Conservation (phyloP, 2,888 invertebrate genomes). For the Venusia cambrica region DNA sequence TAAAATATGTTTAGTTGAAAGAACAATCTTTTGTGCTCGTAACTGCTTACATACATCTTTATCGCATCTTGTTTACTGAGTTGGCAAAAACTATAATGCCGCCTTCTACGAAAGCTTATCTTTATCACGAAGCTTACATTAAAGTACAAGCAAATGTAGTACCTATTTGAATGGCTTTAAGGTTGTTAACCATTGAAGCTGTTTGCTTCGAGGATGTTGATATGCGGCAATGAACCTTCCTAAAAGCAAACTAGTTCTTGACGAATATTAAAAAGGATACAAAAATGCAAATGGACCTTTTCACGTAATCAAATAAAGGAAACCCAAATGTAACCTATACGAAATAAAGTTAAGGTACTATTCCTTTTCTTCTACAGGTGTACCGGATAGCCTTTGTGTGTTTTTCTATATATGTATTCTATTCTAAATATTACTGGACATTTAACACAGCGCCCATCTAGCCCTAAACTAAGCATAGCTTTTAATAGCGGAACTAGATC, state of each 20-base stretch:
- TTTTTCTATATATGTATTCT: too few relatives aligned
- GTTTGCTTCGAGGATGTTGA: conserved; percentile 23
- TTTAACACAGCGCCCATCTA: too few relatives aligned
- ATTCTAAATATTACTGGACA: too few relatives aligned
- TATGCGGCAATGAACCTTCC: conserved; percentile 61
- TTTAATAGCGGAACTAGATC: too few relatives aligned
- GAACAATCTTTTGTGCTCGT: conserved; percentile 7
- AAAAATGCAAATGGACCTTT: too few relatives aligned
- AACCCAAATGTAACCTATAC: too few relatives aligned
- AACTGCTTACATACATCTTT: conserved; percentile 21
- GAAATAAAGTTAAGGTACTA: too few relatives aligned
- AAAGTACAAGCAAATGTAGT: conserved; percentile 24
- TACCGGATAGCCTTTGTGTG: too few relatives aligned
- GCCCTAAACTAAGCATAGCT: too few relatives aligned
- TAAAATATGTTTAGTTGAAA: conserved; percentile 1
- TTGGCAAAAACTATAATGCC: conserved; percentile 22
- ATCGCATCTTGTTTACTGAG: conserved; percentile 21
- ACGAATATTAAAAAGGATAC: conserved; percentile 46
- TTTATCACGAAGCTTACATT: conserved; percentile 19
- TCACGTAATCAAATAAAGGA: too few relatives aligned
- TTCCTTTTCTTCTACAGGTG: too few relatives aligned
- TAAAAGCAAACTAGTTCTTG: conserved; percentile 66
- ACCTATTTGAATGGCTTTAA: conserved; percentile 26
- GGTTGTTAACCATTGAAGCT: too few relatives aligned
- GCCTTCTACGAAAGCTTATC: conserved; percentile 41